Evolutionary conservation across 2,797 vertebrate genomes (phyloP).

Genomic region (Aquila chrysaetos): DNA sequence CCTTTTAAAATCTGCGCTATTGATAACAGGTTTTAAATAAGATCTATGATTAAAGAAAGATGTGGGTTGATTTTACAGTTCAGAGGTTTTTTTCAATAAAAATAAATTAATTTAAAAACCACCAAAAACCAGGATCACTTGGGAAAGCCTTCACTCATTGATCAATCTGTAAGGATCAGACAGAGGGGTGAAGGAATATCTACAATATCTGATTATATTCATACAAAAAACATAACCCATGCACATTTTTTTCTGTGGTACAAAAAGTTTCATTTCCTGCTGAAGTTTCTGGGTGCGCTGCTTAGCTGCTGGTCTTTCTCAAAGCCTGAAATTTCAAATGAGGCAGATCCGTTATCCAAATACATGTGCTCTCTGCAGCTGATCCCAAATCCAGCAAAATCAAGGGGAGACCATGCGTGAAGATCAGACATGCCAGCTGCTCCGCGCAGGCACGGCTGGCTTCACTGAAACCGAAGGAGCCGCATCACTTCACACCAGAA

Average conservation of each 20-base stretch:
- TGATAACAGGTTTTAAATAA: conserved; percentile 35
- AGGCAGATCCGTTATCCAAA: neutral
- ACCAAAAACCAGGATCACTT: neutral
- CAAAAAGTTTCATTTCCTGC: conserved; percentile 5
- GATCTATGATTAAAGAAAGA: conserved; percentile 58
- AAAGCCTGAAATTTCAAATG: neutral
- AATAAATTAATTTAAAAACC: neutral
- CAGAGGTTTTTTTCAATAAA: neutral
- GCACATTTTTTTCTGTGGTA: neutral
- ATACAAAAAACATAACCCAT: neutral
- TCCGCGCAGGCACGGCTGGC: fast-evolving
- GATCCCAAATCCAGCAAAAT: neutral
- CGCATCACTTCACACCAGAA: neutral
- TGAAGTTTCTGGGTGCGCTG: fast-evolving
- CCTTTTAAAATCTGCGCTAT: conserved; percentile 20
- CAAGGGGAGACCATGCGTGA: fast-evolving
- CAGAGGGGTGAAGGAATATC: neutral
- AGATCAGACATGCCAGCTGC: neutral
- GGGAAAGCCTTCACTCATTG: neutral
- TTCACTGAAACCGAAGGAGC: neutral
- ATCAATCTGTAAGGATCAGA: neutral
- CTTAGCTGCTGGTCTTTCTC: neutral
- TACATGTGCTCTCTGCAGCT: neutral
- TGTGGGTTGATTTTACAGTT: conserved; percentile 29
- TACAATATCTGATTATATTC: neutral